Evolutionary conservation across 2,797 vertebrate species (phyloP), one percentile per base, ranked within the genome.

Genomic region (Gouania willdenowi): DNA sequence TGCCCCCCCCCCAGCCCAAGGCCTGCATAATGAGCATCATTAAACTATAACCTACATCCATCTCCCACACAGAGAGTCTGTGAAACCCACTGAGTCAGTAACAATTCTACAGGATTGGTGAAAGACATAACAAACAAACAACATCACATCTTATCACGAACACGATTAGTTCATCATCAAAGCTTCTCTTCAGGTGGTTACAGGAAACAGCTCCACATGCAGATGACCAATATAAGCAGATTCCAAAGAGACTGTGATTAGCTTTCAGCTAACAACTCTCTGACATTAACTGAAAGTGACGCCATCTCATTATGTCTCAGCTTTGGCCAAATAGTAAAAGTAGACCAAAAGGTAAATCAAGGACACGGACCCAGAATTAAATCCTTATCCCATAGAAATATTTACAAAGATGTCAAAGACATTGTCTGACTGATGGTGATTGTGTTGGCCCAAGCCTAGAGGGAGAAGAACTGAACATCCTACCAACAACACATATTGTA

Each of bases 1-100:
- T 36, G 51, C 69, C 52, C 42, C 53, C 69, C 52, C 42, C 53
- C 35, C 32, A 66, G 57, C 71, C 51, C 76, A 74, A 78, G 80
- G 82, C 63, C 78, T 26, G 41, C 40, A 7, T 83, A 82, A 87
- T 78, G 76, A 74, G 77, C 80, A 59, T 79, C 74, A 82, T 81
- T 84, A 84, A 61, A 68, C 61, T 29, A n/a, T n/a, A 62, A 60
- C 52, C 45, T 65, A 41, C 59, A 53, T 65, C 52, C 54, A 47
- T 62, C 69, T 58, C 67, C 71, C 65, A 66, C 79, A 44, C 53
- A 16, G 63, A 49, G 38, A 65, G 66, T 54, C 61, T 40, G 56
- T 9, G 36, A 67, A 65, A 50, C 50, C 46, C 26, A 59, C 43
- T 18, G 37, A 43, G 33, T 53, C 57, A 54, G 58, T 47, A 50